Percentiles rank a stretch among this genome's conserved stretches.
These are phyloP conservation scores for Reticulitermes lucifugus DNA, from an alignment of 2,888 invertebrate genomes.

Conservation along the genomic window DNA sequence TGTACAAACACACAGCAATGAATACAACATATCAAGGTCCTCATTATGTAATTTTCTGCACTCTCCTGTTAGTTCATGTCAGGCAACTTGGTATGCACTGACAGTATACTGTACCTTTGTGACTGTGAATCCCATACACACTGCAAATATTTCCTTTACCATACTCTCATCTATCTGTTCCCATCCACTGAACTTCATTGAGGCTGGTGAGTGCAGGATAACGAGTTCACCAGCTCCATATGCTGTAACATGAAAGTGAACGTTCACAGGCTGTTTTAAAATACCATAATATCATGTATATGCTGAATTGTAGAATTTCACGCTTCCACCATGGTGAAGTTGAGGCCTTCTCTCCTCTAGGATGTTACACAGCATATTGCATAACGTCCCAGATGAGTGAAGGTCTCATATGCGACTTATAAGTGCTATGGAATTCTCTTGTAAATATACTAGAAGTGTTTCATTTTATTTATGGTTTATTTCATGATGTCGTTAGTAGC, in stretches of 20 bases:
- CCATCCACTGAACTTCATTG: neutral
- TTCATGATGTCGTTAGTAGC: too few species aligned
- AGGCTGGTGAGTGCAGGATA: neutral
- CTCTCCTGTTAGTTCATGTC: too few species aligned
- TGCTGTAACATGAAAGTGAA: neutral
- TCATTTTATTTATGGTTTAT: too few species aligned
- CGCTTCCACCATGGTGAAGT: too few species aligned
- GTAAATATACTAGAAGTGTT: too few species aligned
- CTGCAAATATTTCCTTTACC: conserved; percentile 16
- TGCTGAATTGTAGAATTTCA: neutral
- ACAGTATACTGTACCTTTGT: neutral
- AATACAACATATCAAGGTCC: too few species aligned
- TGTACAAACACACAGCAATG: too few species aligned
- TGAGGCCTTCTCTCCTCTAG: neutral
- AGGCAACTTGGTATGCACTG: neutral
- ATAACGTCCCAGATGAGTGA: too few species aligned
- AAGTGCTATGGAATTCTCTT: too few species aligned
- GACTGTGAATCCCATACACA: neutral
- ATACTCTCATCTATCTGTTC: conserved; percentile 11
- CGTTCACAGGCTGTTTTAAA: neutral
- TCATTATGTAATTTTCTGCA: too few species aligned
- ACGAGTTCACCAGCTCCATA: conserved; percentile 17
- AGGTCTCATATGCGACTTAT: too few species aligned
- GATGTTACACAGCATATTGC: neutral
- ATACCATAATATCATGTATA: neutral